Evolutionary conservation across 2,113 vertebrate species (phyloP), one percentile per base, ranked within the genome.

Genomic region (Oreochromis aureus): DNA sequence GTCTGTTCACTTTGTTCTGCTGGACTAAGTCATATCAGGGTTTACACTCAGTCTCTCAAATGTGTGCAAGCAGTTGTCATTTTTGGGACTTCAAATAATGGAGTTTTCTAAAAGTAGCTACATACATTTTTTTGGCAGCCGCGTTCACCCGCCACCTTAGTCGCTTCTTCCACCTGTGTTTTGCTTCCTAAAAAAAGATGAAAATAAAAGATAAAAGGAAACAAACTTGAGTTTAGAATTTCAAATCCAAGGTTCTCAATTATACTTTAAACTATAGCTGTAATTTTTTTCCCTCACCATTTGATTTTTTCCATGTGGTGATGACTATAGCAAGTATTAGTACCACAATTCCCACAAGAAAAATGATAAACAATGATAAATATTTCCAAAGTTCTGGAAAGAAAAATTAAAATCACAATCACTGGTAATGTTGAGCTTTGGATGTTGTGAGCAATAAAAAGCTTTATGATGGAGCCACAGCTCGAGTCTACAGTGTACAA

Each of bases 321-420:
- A 48, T 76, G 41, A 76, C 22, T 46, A 48, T 27, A 48, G 44
- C 5, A 48, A 48, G 16, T 48, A 3, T 18, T 46, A 76, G 63
- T 24, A 41, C 6, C 24, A 16, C 1, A 18, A 11, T 48, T 2
- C 69, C 69, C 9, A 76, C n/a, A 19, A 27, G 22, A 48, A 76
- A 4, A 48, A 30, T 76, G 3, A 76, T 48, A 48, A 30, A 1
- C 22, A 6, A n/a, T n/a, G n/a, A n/a, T n/a, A n/a, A n/a, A n/a
- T n/a, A 0, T 30, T 18, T 18, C 16, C 3, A 73, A 10, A 27
- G 0, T 27, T 16, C 41, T 73, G 69, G 22, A 27, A 73, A 73
- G 22, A 73, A 73, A 73, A 73, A 10, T 46, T 9, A 46, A 48
- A 73, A 11, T 5, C 5, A 10, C 2, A 18, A 6, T 46, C 69